Conservation (phyloP, 2,797 vertebrate genomes). For the Pangasius larnaudii region DNA sequence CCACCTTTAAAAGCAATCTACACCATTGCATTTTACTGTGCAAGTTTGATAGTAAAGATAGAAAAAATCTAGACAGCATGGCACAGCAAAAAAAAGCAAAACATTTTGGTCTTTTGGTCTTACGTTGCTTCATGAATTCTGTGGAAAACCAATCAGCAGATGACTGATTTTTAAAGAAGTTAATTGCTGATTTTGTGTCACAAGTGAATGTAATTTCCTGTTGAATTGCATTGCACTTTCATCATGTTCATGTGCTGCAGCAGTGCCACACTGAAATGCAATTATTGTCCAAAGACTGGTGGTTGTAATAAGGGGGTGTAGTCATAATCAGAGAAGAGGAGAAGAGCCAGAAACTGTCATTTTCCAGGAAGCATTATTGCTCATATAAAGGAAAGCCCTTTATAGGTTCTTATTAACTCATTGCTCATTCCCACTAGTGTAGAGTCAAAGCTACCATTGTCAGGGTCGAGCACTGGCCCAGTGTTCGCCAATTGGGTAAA, state of each 20-base stretch:
- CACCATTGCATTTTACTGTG: neutral
- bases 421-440: neutral
- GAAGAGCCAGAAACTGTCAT: neutral
- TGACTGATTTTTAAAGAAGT: neutral
- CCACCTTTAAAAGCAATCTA: neutral
- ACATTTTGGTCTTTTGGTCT: neutral
- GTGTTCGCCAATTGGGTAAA: neutral
- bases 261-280: neutral
- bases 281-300: neutral
- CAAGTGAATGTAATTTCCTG: neutral
- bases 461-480: neutral
- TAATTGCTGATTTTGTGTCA: neutral
- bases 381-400: neutral
- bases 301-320: neutral
- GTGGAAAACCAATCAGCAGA: neutral
- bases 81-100: neutral
- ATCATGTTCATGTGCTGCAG: neutral
- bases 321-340: neutral
- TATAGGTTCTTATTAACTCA: neutral
- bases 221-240: neutral
- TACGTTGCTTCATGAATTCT: neutral
- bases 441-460: neutral
- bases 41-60: neutral
- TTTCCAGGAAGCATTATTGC: neutral
- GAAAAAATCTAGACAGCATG: neutral